phyloP scores from a whole-genome alignment of 2,113 vertebrate genomes.

The Gymnocephalus cernua region DNA sequence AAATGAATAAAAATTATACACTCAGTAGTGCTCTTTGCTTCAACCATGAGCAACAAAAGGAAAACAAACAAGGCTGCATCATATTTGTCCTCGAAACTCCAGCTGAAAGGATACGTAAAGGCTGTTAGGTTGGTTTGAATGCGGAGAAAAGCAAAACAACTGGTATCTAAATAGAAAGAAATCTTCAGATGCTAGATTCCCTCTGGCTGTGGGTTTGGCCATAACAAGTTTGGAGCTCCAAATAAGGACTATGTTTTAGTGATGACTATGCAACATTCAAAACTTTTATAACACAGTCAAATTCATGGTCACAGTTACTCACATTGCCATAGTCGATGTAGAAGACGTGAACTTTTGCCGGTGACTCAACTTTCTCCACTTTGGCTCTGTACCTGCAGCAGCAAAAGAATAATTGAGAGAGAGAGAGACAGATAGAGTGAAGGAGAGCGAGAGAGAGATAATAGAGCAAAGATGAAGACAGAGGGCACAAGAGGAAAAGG shows the following conservation, averaged over 20 bases:
- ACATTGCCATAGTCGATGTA: conserved; percentile 99
- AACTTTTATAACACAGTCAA: neutral
- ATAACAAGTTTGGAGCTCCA: neutral
- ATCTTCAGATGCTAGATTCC: conserved; percentile 25
- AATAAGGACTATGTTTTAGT: conserved; percentile 13
- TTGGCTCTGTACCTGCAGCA: conserved; percentile 93
- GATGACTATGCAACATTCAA: neutral
- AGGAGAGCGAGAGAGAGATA: conserved; percentile 2
- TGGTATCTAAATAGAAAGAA: conserved; percentile 47
- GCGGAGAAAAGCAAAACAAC: conserved; percentile 53
- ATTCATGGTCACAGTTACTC: conserved; percentile 78
- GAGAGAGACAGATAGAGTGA: conserved; percentile 1
- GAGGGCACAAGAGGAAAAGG: conserved; percentile 67
- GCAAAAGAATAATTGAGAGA: conserved; percentile 49
- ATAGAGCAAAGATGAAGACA: conserved; percentile 52
- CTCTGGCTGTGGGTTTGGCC: conserved; percentile 30
- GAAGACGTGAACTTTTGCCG: conserved; percentile 92
- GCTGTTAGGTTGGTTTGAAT: conserved; percentile 37
- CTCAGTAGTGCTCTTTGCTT: conserved; percentile 32
- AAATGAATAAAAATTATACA: conserved; percentile 38
- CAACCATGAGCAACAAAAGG: conserved; percentile 30
- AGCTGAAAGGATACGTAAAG: conserved; percentile 30
- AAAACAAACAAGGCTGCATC: conserved; percentile 45
- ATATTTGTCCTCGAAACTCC: conserved; percentile 45
- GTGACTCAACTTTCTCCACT: conserved; percentile 93